Conservation (phyloP, 2,888 invertebrate species). For the Leucozona laternaria region DNA sequence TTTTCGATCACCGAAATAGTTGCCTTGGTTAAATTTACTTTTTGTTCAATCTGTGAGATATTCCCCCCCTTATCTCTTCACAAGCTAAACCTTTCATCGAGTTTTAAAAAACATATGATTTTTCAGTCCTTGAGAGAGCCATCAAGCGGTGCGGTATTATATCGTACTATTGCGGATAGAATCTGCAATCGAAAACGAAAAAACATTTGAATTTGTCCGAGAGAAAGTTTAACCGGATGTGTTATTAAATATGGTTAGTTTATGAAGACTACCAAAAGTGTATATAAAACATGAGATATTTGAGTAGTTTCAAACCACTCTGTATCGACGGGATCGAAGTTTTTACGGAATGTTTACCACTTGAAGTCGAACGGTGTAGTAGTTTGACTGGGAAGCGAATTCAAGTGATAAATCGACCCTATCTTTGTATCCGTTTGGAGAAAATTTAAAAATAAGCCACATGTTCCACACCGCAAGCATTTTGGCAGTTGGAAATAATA, state of each 20-base stretch:
- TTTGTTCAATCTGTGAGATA: neutral
- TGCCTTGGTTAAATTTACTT: conserved; percentile 40
- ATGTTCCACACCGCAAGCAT: too few species aligned
- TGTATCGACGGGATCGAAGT: neutral
- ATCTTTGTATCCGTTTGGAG: neutral
- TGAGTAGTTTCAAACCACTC: neutral
- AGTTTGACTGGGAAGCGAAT: neutral
- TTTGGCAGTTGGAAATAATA: too few species aligned
- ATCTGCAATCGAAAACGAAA: neutral
- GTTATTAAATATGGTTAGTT: conserved; percentile 65
- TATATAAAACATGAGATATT: neutral
- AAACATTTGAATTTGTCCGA: conserved; percentile 7
- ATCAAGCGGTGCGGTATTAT: conserved; percentile 59
- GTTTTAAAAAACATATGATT: conserved; percentile 35
- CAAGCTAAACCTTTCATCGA: neutral
- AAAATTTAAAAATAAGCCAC: too few species aligned
- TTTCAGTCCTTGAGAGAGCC: conserved; percentile 51
- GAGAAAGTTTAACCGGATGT: conserved; percentile 31
- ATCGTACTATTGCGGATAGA: conserved; percentile 24
- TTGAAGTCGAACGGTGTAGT: neutral
- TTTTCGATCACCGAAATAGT: conserved; percentile 56
- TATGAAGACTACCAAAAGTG: neutral
- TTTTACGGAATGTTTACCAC: neutral
- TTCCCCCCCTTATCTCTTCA: conserved; percentile 21
- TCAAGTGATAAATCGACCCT: neutral